phyloP scores from a whole-genome alignment of 2,797 vertebrate genomes.

The Xenentodon cancila region DNA sequence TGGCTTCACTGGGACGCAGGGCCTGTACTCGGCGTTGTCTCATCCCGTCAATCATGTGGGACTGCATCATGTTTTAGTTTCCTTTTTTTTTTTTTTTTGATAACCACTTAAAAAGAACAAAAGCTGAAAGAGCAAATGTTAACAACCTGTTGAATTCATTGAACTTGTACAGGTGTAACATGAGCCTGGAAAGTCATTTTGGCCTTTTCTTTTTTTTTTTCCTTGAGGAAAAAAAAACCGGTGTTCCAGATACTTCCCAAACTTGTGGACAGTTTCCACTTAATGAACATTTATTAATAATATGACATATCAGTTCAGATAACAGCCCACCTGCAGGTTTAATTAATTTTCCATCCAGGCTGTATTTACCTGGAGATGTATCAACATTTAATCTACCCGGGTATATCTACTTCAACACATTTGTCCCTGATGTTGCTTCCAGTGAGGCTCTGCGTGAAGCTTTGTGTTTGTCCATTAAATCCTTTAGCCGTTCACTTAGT shows the following conservation, averaged over 20 bases:
- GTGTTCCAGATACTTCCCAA: conserved; percentile 24
- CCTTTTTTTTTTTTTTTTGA: no score
- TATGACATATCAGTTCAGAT: conserved; percentile 46
- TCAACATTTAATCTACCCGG: conserved; percentile 36
- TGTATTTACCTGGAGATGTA: conserved; percentile 33
- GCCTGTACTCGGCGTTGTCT: no score
- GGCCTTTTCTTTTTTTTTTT: background rate
- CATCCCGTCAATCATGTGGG: no score
- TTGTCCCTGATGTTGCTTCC: conserved; percentile 15
- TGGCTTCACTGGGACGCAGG: no score
- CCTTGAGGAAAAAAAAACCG: background rate
- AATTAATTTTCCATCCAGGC: conserved; percentile 53
- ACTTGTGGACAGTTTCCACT: conserved; percentile 42
- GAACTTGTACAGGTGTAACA: conserved; percentile 1
- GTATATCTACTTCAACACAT: conserved; percentile 5
- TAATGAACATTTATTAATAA: conserved; percentile 43
- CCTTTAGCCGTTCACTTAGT: background rate
- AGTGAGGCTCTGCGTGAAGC: background rate
- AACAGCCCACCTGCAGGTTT: conserved; percentile 52
- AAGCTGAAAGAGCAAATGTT: no score
- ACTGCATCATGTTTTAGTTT: no score
- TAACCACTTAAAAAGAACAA: no score
- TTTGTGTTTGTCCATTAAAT: background rate
- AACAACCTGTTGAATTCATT: no score
- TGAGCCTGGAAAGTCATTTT: no score